Conservation (phyloP, 2,113 vertebrate species). For the Mormyrus iriodes region DNA sequence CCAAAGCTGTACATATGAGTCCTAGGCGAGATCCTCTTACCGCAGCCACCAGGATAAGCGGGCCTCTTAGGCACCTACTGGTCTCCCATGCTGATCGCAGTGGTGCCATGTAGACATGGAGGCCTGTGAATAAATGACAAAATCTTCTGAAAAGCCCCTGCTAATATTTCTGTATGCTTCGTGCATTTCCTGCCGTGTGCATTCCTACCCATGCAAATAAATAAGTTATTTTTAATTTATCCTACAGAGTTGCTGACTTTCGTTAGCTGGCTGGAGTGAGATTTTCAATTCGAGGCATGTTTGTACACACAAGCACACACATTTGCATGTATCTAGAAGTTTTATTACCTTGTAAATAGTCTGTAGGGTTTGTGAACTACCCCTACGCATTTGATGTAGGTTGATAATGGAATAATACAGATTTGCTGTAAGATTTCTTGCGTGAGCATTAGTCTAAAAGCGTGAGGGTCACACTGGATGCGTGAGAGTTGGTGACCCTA, state of each 20-base stretch:
- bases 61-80: neutral
- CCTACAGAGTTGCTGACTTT: neutral
- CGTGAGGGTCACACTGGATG: neutral
- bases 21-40: neutral
- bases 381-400: too few species aligned
- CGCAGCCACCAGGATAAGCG: neutral
- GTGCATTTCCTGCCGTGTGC: neutral
- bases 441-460: neutral
- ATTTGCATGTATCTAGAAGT: neutral
- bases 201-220: neutral
- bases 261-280: neutral
- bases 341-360: neutral
- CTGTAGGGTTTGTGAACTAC: neutral
- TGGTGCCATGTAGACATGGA: neutral
- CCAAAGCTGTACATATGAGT: neutral
- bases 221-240: neutral
- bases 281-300: neutral
- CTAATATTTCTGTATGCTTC: neutral
- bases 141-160: neutral
- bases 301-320: too few species aligned
- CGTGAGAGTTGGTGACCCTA: neutral
- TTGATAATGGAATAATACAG: neutral
- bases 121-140: neutral
- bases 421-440: neutral
- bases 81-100: neutral